These are phyloP conservation scores for Nephrocerus scutellatus DNA, from an alignment of 2,888 invertebrate species.

Conservation along the genomic window DNA sequence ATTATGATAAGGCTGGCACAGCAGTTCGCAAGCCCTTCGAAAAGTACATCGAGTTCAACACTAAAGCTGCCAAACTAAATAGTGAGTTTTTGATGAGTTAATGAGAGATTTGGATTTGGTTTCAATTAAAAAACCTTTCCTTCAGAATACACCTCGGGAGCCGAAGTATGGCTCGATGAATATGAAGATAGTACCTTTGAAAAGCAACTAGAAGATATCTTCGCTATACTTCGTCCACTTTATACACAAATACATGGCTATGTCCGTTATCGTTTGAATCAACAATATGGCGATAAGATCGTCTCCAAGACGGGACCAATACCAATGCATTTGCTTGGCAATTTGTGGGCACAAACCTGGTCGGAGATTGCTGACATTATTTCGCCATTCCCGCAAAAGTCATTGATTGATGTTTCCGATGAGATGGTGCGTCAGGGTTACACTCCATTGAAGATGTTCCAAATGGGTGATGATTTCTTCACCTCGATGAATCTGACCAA, in stretches of 20 bases:
- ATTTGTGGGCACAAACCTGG: constrained; percentile 85
- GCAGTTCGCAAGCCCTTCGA: constrained; percentile 55
- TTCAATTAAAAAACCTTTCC: not conserved
- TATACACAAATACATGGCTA: constrained; percentile 80
- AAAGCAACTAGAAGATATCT: constrained; percentile 59
- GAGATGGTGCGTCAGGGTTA: constrained; percentile 69
- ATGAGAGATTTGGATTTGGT: not conserved
- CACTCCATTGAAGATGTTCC: constrained; percentile 71
- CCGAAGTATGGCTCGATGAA: constrained; percentile 59
- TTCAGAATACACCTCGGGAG: constrained; percentile 57
- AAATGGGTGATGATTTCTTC: constrained; percentile 75
- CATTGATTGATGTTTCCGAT: constrained; percentile 64
- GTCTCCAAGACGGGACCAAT: constrained; percentile 64
- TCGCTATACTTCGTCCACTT: constrained; percentile 69
- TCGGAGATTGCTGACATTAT: constrained; percentile 51
- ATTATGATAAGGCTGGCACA: constrained; percentile 64
- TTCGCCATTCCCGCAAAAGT: constrained; percentile 65
- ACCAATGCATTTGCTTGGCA: constrained; percentile 70
- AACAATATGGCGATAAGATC: constrained; percentile 63
- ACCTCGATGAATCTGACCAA: constrained; percentile 66
- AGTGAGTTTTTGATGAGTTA: constrained; percentile 41
- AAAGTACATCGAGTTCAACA: constrained; percentile 57
- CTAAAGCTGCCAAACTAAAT: constrained; percentile 61
- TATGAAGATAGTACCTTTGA: constrained; percentile 63
- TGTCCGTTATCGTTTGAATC: constrained; percentile 63